Conservation (phyloP, 1,140 invertebrate species). For the Phocides pigmalion region DNA sequence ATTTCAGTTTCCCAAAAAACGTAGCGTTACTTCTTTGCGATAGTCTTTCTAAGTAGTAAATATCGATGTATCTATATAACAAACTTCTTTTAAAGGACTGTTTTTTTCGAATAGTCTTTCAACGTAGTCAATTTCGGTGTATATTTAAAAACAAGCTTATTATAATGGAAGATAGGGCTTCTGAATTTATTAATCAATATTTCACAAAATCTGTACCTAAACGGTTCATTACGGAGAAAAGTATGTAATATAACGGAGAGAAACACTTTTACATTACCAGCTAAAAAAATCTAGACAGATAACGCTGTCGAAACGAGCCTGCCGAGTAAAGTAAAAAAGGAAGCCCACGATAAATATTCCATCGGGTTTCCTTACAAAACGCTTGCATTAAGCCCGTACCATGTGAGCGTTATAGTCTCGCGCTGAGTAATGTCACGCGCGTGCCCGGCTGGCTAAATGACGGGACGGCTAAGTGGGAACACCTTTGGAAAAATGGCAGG, state of each 20-base stretch:
- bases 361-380: slow-evolving; percentile 32
- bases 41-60: too few relatives aligned
- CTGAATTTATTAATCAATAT: neutral
- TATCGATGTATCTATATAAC: too few relatives aligned
- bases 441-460: slow-evolving; percentile 23
- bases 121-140: too few relatives aligned
- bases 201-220: neutral
- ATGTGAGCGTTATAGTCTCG: slow-evolving; percentile 18
- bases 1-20: too few relatives aligned
- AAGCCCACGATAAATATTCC: slow-evolving; percentile 24
- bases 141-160: too few relatives aligned
- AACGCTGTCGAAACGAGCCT: slow-evolving; percentile 11
- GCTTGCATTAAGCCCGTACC: slow-evolving; percentile 15
- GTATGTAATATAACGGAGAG: neutral
- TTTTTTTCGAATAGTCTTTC: too few relatives aligned
- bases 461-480: slow-evolving; percentile 3
- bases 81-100: too few relatives aligned
- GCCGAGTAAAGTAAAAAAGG: slow-evolving; percentile 3
- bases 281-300: slow-evolving; percentile 11
- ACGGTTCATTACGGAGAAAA: neutral
- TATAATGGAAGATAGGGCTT: too few relatives aligned
- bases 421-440: slow-evolving; percentile 29
- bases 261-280: slow-evolving; percentile 1
- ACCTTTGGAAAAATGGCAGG: neutral
- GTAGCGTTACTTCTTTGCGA: too few relatives aligned